Conservation (phyloP, 35 echinoderm and acorn worm genomes). For the Hemicentrotus pulcherrimus region DNA sequence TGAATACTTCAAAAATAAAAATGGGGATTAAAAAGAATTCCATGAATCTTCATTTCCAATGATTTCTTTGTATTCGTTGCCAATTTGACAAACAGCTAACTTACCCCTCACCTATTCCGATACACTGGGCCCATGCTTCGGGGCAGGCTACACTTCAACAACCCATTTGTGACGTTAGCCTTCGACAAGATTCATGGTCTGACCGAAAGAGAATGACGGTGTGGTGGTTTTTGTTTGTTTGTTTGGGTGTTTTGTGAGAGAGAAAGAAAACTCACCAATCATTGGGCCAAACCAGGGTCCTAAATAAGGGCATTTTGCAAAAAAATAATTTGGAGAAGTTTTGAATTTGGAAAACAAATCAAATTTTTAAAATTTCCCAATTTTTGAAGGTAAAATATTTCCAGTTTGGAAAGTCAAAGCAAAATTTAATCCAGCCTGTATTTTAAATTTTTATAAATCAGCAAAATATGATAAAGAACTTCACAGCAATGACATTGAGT, state of each 20-base stretch:
- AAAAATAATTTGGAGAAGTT: neutral
- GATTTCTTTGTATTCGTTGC: neutral
- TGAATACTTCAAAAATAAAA: neutral
- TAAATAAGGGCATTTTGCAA: neutral
- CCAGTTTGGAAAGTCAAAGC: neutral
- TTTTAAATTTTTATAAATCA: neutral
- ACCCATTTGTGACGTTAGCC: constrained; percentile 25
- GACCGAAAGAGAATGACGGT: constrained; percentile 27
- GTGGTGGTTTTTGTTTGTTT: constrained; percentile 6
- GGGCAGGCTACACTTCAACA: constrained; percentile 5
- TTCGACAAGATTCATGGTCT: constrained; percentile 23
- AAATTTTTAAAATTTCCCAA: neutral
- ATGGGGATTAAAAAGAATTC: neutral
- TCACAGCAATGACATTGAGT: neutral
- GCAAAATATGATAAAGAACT: neutral
- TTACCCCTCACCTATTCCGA: constrained; percentile 17
- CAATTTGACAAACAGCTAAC: constrained; percentile 28
- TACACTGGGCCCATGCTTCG: constrained; percentile 10
- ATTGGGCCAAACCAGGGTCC: constrained; percentile 7
- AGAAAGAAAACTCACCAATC: constrained; percentile 25
- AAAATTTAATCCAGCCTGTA: neutral
- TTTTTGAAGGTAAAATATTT: too few relatives aligned
- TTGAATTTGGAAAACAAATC: neutral
- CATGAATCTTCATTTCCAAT: constrained; percentile 6
- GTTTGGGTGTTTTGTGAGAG: constrained; percentile 14